Evolutionary conservation across 1,140 invertebrate species (phyloP).

Genomic region (Trichonephila clavipes): DNA sequence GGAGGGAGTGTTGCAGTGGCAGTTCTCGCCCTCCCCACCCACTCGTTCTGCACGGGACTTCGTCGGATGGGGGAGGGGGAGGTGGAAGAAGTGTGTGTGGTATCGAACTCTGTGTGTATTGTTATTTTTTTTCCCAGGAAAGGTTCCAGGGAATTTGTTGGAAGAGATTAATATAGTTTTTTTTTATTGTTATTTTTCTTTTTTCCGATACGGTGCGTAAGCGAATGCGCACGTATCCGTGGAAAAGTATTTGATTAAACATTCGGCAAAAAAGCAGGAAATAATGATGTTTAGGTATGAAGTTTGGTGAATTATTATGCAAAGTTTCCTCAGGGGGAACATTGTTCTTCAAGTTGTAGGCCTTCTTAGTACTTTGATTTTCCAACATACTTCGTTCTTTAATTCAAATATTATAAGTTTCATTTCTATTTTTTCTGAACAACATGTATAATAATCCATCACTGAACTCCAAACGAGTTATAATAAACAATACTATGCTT

Average conservation of each 20-base stretch:
- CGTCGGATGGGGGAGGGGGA: constrained; percentile 16
- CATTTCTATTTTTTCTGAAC: too few species aligned
- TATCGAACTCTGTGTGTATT: constrained; percentile 37
- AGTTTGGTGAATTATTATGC: background rate
- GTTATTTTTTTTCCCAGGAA: constrained; percentile 61
- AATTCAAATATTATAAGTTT: too few species aligned
- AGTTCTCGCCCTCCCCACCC: constrained; percentile 25
- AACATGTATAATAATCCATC: too few species aligned
- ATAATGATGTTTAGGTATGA: constrained; percentile 31
- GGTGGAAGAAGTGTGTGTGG: background rate
- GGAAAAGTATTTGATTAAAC: constrained; percentile 18
- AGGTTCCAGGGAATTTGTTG: constrained; percentile 50
- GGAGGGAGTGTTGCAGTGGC: constrained; percentile 41
- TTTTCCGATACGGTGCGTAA: background rate
- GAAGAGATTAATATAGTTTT: constrained; percentile 63
- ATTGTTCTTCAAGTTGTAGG: too few species aligned
- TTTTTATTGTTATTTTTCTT: constrained; percentile 17
- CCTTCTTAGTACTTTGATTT: too few species aligned
- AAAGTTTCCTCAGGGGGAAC: background rate
- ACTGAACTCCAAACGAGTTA: too few species aligned
- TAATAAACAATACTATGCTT: too few species aligned
- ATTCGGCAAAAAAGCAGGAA: background rate
- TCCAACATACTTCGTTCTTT: too few species aligned
- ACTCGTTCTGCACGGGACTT: constrained; percentile 41
- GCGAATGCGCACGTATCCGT: background rate